Evolutionary conservation across 1,140 invertebrate genomes (phyloP).

Genomic region (Lucilia cuprina): DNA sequence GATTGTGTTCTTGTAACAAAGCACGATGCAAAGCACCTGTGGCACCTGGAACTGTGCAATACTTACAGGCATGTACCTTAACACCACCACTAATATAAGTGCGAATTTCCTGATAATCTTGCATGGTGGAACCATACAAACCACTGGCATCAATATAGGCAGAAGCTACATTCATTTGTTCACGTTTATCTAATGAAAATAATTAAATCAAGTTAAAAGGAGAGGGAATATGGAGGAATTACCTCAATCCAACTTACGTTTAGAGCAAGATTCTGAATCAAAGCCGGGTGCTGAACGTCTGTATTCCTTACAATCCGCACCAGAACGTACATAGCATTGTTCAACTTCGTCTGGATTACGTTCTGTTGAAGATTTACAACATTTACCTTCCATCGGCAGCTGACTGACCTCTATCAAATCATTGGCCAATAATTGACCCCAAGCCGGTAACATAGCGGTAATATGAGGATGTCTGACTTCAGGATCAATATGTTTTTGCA

Average conservation of each 20-base stretch:
- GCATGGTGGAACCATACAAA: constrained; percentile 81
- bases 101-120: constrained; percentile 72
- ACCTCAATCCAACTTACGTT: constrained; percentile 63
- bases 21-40: constrained; percentile 73
- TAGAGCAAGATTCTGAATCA: constrained; percentile 71
- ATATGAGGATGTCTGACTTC: constrained; percentile 71
- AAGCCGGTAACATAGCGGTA: constrained; percentile 80
- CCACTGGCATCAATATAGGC: constrained; percentile 86
- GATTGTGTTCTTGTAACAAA: constrained; percentile 82
- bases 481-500: constrained; percentile 54
- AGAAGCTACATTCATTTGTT: constrained; percentile 89
- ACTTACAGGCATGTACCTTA: constrained; percentile 69
- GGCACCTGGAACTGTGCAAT: constrained; percentile 58
- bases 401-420: constrained; percentile 74
- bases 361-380: constrained; percentile 63
- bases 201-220: no score
- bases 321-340: constrained; percentile 58
- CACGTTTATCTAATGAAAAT: constrained; percentile 66
- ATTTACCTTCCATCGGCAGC: constrained; percentile 64
- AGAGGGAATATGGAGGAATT: no score
- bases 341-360: constrained; percentile 53
- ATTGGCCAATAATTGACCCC: constrained; percentile 80
- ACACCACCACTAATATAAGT: constrained; percentile 79
- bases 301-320: constrained; percentile 73
- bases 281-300: constrained; percentile 75